Evolutionary conservation across 2,797 vertebrate species (phyloP).

Genomic region (Sternotherus odoratus): DNA sequence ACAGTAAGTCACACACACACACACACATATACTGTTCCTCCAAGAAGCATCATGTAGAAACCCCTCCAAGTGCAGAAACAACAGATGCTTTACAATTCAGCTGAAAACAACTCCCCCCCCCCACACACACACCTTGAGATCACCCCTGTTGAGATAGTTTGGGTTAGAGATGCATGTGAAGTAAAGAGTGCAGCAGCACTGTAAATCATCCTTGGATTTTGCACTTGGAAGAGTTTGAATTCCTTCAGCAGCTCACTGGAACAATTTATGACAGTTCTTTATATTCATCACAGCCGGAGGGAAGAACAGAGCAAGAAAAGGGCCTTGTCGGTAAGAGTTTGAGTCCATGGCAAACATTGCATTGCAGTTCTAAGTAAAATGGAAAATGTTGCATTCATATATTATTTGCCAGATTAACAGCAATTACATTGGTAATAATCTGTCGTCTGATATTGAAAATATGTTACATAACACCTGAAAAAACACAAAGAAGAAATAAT

Average conservation of each 20-base stretch:
- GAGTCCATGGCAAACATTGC: slow-evolving; percentile 31
- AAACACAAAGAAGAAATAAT: background rate
- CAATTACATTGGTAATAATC: slow-evolving; percentile 56
- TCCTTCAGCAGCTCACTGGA: slow-evolving; percentile 39
- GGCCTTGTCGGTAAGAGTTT: slow-evolving; percentile 16
- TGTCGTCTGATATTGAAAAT: background rate
- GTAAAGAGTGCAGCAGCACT: background rate
- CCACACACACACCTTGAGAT: background rate
- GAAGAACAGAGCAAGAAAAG: slow-evolving; percentile 58
- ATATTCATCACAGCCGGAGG: slow-evolving; percentile 34
- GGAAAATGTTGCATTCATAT: background rate
- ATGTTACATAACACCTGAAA: slow-evolving; percentile 5
- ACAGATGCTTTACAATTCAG: background rate
- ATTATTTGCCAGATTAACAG: background rate
- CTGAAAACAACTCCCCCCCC: background rate
- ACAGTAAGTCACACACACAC: background rate
- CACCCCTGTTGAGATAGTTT: rapidly evolving
- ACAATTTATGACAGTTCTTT: slow-evolving; percentile 60
- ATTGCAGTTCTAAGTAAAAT: slow-evolving; percentile 7
- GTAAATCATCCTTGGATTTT: slow-evolving; percentile 26
- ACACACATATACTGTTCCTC: background rate
- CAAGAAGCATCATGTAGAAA: background rate
- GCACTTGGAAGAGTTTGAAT: background rate
- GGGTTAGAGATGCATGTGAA: background rate
- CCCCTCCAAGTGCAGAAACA: background rate